Percentiles rank a stretch among this genome's conserved stretches.
Conservation (phyloP, 1,140 invertebrate genomes). For the Conopomorpha cramerella region DNA sequence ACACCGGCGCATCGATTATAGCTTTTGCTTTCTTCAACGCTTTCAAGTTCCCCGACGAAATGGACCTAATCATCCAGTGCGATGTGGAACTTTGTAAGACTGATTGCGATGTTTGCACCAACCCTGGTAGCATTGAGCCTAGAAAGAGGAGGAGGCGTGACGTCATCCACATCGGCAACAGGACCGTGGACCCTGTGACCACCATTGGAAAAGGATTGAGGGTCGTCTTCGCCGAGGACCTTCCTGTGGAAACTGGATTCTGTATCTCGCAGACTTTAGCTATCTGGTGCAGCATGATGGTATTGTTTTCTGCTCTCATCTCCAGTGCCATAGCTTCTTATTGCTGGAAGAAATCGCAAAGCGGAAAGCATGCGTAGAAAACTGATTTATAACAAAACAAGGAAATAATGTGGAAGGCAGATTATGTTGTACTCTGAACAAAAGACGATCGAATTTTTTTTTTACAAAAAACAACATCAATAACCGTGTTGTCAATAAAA, state of each 20-base stretch:
- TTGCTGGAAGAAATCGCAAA: conserved; percentile 32
- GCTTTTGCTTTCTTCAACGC: conserved; percentile 83
- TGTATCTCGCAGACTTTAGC: conserved; percentile 42
- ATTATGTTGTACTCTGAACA: no score
- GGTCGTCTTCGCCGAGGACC: conserved; percentile 70
- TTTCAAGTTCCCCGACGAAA: conserved; percentile 87
- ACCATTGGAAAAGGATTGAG: conserved; percentile 66
- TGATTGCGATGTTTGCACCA: conserved; percentile 75
- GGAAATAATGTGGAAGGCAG: neutral
- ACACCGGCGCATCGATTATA: conserved; percentile 75
- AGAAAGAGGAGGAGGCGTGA: conserved; percentile 62
- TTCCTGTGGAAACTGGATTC: conserved; percentile 40
- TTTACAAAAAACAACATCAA: no score
- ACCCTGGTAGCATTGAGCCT: conserved; percentile 69
- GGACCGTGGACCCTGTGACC: conserved; percentile 59
- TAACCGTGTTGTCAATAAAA: no score
- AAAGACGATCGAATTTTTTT: no score
- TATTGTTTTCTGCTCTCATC: conserved; percentile 34
- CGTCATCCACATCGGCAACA: conserved; percentile 48
- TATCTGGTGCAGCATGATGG: conserved; percentile 45
- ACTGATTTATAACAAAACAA: conserved; percentile 5
- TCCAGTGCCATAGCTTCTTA: conserved; percentile 36
- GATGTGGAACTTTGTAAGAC: conserved; percentile 85
- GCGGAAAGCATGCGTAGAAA: neutral
- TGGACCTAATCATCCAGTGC: conserved; percentile 84